These are phyloP conservation scores for Drosophila saltans DNA, from an alignment of 1,140 invertebrate species.

Conservation along the genomic window DNA sequence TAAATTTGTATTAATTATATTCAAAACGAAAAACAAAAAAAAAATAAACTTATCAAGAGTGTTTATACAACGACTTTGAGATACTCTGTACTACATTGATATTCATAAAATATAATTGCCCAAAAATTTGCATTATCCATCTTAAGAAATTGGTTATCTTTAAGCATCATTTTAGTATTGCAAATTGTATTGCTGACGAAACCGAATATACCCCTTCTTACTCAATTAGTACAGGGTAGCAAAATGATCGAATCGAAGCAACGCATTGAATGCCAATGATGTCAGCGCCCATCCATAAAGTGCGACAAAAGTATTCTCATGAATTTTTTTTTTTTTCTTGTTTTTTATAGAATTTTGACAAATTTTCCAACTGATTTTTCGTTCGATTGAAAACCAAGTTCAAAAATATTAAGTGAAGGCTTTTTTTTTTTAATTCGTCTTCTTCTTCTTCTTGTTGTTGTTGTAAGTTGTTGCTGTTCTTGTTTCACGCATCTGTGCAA, in stretches of 20 bases:
- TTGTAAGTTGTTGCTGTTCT: conserved; percentile 21
- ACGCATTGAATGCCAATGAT: conserved; percentile 57
- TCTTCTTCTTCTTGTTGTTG: background rate
- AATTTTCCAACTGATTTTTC: conserved; percentile 13
- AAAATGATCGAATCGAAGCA: conserved; percentile 54
- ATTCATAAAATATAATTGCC: too few species aligned
- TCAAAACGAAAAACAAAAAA: conserved; percentile 8
- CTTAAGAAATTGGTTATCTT: too few species aligned
- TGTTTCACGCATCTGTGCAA: conserved; percentile 70
- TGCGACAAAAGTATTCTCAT: conserved; percentile 24
- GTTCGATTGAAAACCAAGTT: conserved; percentile 7
- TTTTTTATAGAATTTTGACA: conserved; percentile 7
- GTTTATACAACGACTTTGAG: background rate
- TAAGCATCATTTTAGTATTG: too few species aligned
- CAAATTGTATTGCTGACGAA: too few species aligned
- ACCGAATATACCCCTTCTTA: too few species aligned
- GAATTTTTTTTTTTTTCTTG: background rate
- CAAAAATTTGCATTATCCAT: too few species aligned
- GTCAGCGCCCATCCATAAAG: conserved; percentile 40
- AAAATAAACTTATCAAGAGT: background rate
- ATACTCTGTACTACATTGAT: background rate
- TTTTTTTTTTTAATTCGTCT: conserved; percentile 31
- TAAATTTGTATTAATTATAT: conserved; percentile 74
- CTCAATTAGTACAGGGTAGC: background rate
- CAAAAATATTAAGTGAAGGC: conserved; percentile 14